phyloP scores from a whole-genome alignment of 2,113 vertebrate species.

The Poeciliopsis prolifica region DNA sequence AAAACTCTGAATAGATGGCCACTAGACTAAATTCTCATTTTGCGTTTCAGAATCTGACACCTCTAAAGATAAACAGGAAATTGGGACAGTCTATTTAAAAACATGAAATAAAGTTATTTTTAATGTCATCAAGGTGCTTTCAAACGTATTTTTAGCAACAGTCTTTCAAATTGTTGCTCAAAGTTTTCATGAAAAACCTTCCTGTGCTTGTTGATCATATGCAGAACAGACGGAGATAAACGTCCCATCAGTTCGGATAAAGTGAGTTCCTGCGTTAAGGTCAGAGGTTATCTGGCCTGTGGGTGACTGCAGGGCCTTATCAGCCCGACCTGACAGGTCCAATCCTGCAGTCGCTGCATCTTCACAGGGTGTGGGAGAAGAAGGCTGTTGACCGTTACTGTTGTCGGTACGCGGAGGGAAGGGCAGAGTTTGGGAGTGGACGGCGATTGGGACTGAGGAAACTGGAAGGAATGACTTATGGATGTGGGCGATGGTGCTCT shows the following conservation, averaged over 20 bases:
- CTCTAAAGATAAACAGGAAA: background rate
- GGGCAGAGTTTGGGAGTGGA: conserved; percentile 34
- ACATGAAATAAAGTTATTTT: conserved; percentile 23
- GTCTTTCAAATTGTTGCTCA: conserved; percentile 15
- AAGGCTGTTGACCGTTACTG: conserved; percentile 45
- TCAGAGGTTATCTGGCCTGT: conserved; percentile 59
- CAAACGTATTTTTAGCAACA: conserved; percentile 32
- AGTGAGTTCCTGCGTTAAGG: conserved; percentile 23
- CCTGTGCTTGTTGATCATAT: conserved; percentile 15
- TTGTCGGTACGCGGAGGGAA: conserved; percentile 65
- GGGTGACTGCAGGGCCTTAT: conserved; percentile 38
- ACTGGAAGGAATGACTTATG: conserved; percentile 34
- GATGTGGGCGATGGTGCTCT: conserved; percentile 9
- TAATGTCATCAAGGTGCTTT: conserved; percentile 5
- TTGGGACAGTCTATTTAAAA: conserved; percentile 30
- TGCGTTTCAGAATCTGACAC: conserved; percentile 6
- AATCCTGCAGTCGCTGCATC: conserved; percentile 31
- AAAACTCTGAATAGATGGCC: background rate
- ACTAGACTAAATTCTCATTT: conserved; percentile 13
- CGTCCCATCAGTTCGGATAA: conserved; percentile 19
- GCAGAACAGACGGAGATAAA: conserved; percentile 11
- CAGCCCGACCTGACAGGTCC: conserved; percentile 47
- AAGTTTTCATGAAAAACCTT: conserved; percentile 4
- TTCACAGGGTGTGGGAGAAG: conserved; percentile 9
- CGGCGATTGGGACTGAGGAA: conserved; percentile 22